These are phyloP conservation scores for Drosophila subsilvestris DNA, from an alignment of 2,888 invertebrate genomes.

Conservation along the genomic window DNA sequence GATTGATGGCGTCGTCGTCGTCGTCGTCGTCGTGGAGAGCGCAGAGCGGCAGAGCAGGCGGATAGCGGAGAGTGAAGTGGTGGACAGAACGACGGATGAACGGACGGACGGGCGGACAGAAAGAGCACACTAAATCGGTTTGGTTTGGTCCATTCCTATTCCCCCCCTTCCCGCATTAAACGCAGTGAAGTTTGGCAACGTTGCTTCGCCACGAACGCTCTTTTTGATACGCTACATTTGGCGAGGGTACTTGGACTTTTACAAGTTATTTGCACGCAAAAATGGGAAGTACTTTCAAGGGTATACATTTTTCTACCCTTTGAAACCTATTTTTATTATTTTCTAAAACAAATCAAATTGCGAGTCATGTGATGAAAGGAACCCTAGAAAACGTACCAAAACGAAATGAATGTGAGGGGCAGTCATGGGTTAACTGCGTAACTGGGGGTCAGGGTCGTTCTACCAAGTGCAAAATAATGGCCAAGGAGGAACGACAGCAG, in stretches of 20 bases:
- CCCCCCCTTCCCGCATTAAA: constrained; percentile 13
- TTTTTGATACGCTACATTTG: constrained; percentile 6
- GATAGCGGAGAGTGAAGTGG: neutral
- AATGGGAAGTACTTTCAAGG: too few relatives aligned
- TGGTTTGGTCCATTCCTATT: neutral
- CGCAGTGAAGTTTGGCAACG: constrained; percentile 72
- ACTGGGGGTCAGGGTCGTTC: constrained; percentile 74
- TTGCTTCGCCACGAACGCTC: constrained; percentile 41
- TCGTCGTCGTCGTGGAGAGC: neutral
- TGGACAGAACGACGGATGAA: neutral
- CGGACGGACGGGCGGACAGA: neutral
- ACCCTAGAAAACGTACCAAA: constrained; percentile 9
- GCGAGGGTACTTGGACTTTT: neutral
- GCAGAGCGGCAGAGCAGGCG: constrained; percentile 18
- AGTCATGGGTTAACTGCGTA: constrained; percentile 54
- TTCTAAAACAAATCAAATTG: constrained; percentile 69
- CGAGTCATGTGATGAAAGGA: constrained; percentile 26
- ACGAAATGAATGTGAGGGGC: constrained; percentile 27
- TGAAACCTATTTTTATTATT: constrained; percentile 13
- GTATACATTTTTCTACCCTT: neutral
- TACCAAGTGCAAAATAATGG: constrained; percentile 65
- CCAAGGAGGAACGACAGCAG: constrained; percentile 44
- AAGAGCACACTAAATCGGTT: constrained; percentile 35
- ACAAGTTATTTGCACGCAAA: neutral
- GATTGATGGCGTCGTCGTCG: constrained; percentile 33